Evolutionary conservation across 1,140 invertebrate species (phyloP), one percentile per base, ranked within the genome.

Genomic region (Dendroctonus ponderosae): DNA sequence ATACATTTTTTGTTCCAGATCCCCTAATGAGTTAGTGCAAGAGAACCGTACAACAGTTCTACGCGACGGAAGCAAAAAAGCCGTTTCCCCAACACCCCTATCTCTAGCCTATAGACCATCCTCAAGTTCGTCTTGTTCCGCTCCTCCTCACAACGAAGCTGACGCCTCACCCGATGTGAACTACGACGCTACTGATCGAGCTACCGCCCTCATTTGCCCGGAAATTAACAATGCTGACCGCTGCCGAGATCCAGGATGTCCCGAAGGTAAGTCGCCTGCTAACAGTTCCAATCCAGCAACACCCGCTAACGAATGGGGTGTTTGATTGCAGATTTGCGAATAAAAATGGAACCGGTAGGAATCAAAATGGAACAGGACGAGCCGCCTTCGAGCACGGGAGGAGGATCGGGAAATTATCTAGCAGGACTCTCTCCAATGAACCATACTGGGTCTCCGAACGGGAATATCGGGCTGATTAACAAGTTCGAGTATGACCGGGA

Each of bases 21-120:
- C 66, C 0, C 80, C 81, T 7, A 80, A 79, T 62, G 83, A 82
- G 43, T 70, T 77, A 62, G 70, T 77, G 75, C 83, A 83, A 76
- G 79, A 71, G 37, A 53, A 61, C 38, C 76, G 85, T 73, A 86
- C 86, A 6, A 89, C 88, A 62, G 83, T 89, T 42, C 79, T 89
- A n/a, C 78, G 88, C 56, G 86, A 87, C 69, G 85, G 85, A 38
- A 71, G 79, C 51, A 77, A 83, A 57, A 83, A 65, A 81, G 84
- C 78, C 9, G 72, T 68, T 8, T 77, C 77, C n/a, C 78, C 77
- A 7, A 71, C 72, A 5, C 76, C 74, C 3, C 57, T 75, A 49
- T 77, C 76, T 7, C 62, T 75, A 42, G 72, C 72, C 39, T 79
- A 77, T 53, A 73, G 76, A 9, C 73, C 76, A 1, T 75, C 75